Conservation (phyloP, 2,797 vertebrate genomes). For the Micrastur ruficollis region DNA sequence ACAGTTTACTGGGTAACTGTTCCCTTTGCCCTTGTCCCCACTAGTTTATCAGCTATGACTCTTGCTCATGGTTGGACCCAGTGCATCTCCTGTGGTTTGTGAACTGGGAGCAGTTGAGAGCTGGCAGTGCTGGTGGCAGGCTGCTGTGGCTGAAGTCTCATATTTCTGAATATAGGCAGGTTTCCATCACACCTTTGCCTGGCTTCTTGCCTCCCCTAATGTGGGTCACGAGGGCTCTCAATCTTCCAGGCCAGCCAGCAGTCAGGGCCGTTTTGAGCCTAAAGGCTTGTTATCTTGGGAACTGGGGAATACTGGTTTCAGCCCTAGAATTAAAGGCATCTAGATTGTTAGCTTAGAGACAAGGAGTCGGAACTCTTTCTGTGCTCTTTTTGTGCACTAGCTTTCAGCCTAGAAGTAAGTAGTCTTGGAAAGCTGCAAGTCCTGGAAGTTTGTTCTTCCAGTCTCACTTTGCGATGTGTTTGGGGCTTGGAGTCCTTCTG, state of each 20-base stretch:
- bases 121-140: background rate
- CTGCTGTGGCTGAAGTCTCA: background rate
- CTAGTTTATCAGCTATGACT: background rate
- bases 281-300: background rate
- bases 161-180: background rate
- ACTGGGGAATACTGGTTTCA: background rate
- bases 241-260: background rate
- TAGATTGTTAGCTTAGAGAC: background rate
- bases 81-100: background rate
- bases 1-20: background rate
- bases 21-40: background rate
- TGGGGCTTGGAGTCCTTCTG: background rate
- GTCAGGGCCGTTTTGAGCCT: background rate
- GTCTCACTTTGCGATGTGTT: background rate
- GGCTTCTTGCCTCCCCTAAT: background rate
- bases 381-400: background rate
- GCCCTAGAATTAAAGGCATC: background rate
- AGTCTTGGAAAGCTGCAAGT: background rate
- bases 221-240: background rate
- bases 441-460: background rate
- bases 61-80: background rate
- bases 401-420: background rate
- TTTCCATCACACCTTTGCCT: background rate
- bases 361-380: background rate
- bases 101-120: background rate